Evolutionary conservation across 2,113 vertebrate genomes (phyloP).

Genomic region (Tympanuchus pallidicinctus): DNA sequence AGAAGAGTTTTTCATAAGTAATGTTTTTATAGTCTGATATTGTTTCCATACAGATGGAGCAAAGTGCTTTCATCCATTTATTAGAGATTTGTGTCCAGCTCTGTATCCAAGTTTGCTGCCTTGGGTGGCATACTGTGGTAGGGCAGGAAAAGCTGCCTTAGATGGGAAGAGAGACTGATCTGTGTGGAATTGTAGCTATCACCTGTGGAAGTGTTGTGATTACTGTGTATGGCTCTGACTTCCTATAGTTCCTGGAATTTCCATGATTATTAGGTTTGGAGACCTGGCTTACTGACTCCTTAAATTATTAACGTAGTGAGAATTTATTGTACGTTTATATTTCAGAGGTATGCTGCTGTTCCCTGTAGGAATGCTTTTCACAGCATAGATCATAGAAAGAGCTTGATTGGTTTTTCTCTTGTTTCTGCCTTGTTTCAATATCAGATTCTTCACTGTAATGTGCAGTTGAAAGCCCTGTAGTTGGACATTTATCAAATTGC

Average conservation of each 20-base stretch:
- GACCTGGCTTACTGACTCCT: background rate
- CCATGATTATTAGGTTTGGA: background rate
- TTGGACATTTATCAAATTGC: background rate
- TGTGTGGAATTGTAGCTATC: background rate
- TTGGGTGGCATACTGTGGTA: accelerated
- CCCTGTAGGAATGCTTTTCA: background rate
- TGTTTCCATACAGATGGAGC: background rate
- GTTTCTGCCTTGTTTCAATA: background rate
- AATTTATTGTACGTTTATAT: background rate
- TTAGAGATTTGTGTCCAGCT: background rate
- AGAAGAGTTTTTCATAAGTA: background rate
- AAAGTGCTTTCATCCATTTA: background rate
- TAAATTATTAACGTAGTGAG: background rate
- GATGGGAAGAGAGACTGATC: background rate
- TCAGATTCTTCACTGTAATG: background rate
- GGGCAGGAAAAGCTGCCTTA: background rate
- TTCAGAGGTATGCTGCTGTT: background rate
- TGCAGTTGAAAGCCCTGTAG: background rate
- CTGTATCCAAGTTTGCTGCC: background rate
- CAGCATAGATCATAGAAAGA: background rate
- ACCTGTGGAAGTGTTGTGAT: background rate
- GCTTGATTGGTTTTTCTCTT: background rate
- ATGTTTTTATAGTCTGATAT: accelerated
- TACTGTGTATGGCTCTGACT: background rate
- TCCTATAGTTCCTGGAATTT: background rate